Evolutionary conservation across 2,797 vertebrate species (phyloP).

Genomic region (Lophius americanus): DNA sequence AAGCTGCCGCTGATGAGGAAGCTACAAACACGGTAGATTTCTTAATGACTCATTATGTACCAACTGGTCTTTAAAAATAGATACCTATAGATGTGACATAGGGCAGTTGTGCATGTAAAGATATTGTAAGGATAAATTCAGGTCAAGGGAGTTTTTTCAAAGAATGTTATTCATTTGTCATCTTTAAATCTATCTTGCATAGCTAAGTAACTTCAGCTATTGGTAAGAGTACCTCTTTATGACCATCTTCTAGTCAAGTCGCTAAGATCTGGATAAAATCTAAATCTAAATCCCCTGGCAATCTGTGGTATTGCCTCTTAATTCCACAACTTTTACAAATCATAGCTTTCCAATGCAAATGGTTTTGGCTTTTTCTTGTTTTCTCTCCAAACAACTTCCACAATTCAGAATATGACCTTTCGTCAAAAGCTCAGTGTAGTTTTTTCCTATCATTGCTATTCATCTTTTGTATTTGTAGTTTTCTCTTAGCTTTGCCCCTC

Average conservation of each 20-base stretch:
- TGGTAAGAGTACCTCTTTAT: too few species aligned
- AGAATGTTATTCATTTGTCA: too few species aligned
- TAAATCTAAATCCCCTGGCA: slow-evolving; percentile 5
- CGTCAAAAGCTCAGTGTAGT: too few species aligned
- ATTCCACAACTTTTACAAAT: not conserved
- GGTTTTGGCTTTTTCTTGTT: too few species aligned
- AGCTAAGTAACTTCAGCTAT: not conserved
- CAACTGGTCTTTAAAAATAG: not conserved
- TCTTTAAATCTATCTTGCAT: not conserved
- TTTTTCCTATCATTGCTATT: too few species aligned
- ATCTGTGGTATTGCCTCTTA: slow-evolving; percentile 9
- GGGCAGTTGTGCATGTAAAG: not conserved
- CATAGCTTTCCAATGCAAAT: not conserved
- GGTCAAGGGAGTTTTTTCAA: too few species aligned
- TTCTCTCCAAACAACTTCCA: too few species aligned
- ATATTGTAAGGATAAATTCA: not conserved
- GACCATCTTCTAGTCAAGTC: not conserved
- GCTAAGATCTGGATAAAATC: slow-evolving; percentile 5
- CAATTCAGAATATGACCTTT: too few species aligned
- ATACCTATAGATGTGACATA: not conserved
- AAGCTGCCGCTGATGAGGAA: not conserved
- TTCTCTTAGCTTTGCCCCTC: too few species aligned
- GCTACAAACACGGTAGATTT: too few species aligned
- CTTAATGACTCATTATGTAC: not conserved
- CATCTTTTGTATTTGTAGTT: too few species aligned